Percentiles rank a stretch among this genome's conserved stretches.
Conservation (phyloP, 2,888 invertebrate species). For the Metopia argyrocephala region DNA sequence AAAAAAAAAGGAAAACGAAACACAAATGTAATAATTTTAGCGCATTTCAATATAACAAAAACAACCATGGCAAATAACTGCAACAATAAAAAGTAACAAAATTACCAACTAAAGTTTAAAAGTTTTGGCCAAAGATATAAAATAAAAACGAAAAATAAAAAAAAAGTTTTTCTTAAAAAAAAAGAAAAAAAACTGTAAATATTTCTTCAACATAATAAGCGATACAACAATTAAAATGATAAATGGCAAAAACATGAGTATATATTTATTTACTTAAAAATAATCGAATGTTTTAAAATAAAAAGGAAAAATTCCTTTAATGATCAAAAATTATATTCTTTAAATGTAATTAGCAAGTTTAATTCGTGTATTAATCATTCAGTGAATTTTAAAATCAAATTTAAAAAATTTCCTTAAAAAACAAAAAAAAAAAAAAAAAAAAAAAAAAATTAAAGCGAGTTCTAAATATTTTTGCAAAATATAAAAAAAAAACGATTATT, state of each 20-base stretch:
- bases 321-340: background rate
- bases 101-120: slow-evolving; percentile 25
- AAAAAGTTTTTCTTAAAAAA: background rate
- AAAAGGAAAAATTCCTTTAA: slow-evolving; percentile 8
- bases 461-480: slow-evolving; percentile 9
- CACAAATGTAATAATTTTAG: slow-evolving; percentile 15
- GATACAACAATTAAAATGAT: background rate
- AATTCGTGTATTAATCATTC: background rate
- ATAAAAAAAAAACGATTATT: background rate
- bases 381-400: background rate
- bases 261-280: background rate
- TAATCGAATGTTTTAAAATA: background rate
- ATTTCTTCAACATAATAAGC: background rate
- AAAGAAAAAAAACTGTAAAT: background rate
- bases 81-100: background rate
- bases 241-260: background rate
- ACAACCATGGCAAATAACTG: background rate
- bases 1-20: slow-evolving; percentile 21
- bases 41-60: slow-evolving; percentile 24
- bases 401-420: background rate
- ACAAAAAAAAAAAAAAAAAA: background rate
- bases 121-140: slow-evolving; percentile 39
- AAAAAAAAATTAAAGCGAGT: slow-evolving; percentile 7
- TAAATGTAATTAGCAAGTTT: background rate
- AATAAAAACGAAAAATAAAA: background rate